Percentiles rank a stretch among this genome's conserved stretches.
Evolutionary conservation across 2,797 vertebrate species (phyloP).

Genomic region (Sebastes diaconus): DNA sequence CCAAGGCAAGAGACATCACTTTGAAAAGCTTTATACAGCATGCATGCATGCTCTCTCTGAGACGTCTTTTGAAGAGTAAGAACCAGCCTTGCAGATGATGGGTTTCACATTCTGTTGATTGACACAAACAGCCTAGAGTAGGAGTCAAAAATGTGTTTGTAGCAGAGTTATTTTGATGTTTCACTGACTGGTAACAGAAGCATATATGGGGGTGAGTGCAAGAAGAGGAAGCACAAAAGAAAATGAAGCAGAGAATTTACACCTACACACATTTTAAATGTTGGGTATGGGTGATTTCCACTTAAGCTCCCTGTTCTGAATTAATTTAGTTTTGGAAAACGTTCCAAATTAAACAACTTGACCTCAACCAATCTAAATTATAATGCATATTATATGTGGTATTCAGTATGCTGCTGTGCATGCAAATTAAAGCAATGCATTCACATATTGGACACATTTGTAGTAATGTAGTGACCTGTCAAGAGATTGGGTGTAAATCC

Average conservation of each 20-base stretch:
- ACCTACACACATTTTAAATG: not conserved
- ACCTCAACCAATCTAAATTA: not conserved
- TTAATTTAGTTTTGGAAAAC: not conserved
- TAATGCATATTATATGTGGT: not conserved
- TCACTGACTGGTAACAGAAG: not conserved
- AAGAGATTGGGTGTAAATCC: constrained; percentile 38
- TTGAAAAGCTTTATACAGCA: not conserved
- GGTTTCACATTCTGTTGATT: constrained; percentile 18
- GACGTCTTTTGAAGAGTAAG: constrained; percentile 14
- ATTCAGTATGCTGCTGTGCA: not conserved
- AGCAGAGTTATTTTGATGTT: constrained; percentile 23
- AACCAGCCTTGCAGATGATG: constrained; percentile 1
- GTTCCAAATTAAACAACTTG: not conserved
- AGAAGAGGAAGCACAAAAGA: not conserved
- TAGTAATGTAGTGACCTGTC: constrained; percentile 23
- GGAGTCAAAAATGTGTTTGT: constrained; percentile 6
- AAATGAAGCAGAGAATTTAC: not conserved
- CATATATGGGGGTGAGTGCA: not conserved
- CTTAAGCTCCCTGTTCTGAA: not conserved
- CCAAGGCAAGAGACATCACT: not conserved
- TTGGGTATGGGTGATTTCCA: not conserved
- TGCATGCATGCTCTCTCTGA: not conserved
- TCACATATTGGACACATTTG: not conserved
- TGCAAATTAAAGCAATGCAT: constrained; percentile 8
- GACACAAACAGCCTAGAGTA: constrained; percentile 15